Conservation (phyloP, 2,797 vertebrate species). For the Alcedo quadribrachys region DNA sequence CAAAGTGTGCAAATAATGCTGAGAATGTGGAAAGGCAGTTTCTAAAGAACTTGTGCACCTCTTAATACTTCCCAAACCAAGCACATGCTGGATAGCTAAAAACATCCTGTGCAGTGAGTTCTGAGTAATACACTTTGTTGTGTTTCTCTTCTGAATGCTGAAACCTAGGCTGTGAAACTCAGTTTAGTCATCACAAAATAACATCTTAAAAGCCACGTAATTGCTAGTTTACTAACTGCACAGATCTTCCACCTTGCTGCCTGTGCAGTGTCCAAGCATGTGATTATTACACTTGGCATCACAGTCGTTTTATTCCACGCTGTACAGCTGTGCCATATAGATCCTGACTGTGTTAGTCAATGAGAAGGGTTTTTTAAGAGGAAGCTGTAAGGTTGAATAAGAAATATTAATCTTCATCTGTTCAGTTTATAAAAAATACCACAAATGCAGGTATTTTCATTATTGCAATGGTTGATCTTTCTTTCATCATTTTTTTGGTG, state of each 20-base stretch:
- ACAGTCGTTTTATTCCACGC: not conserved
- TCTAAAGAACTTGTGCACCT: not conserved
- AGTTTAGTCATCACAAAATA: not conserved
- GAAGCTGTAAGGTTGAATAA: not conserved
- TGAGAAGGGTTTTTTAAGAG: not conserved
- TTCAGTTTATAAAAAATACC: not conserved
- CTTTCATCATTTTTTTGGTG: not conserved
- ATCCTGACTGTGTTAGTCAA: not conserved
- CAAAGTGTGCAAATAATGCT: rapidly evolving
- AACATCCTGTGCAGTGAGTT: not conserved
- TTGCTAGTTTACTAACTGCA: not conserved
- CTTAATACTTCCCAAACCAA: not conserved
- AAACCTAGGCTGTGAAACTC: not conserved
- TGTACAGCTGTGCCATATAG: not conserved
- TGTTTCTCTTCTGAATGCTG: not conserved
- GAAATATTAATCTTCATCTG: not conserved
- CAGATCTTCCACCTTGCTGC: not conserved
- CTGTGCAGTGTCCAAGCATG: not conserved
- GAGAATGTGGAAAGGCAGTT: not conserved
- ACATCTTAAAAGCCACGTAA: not conserved
- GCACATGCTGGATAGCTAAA: not conserved
- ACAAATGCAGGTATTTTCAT: not conserved
- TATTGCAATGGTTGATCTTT: not conserved
- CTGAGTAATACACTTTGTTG: not conserved
- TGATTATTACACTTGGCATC: not conserved